A percentile compares a stretch with the other conserved stretches of the same genome.
Evolutionary conservation across 2,797 vertebrate species (phyloP).

Genomic region (Micropoecilia bifurca): DNA sequence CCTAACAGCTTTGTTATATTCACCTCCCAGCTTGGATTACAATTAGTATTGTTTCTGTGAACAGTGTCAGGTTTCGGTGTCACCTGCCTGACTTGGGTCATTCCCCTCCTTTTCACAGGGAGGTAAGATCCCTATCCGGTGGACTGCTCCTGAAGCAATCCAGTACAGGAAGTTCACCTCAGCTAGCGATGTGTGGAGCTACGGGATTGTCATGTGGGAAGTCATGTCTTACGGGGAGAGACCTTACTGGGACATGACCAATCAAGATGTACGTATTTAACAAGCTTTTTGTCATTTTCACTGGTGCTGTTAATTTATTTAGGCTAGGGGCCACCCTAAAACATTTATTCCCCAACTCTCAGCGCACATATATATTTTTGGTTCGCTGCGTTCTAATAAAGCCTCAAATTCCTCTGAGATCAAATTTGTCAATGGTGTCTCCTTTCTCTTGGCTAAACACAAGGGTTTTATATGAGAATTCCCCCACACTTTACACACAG

Average conservation of each 20-base stretch:
- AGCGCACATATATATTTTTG: conserved; percentile 12
- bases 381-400: conserved; percentile 54
- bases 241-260: conserved; percentile 88
- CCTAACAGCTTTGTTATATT: conserved; percentile 62
- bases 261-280: conserved; percentile 82
- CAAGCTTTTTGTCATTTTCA: not conserved
- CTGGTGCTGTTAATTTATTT: conserved; percentile 2
- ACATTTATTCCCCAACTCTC: conserved; percentile 16
- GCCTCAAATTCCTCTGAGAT: conserved; percentile 52
- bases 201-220: conserved; percentile 87
- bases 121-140: conserved; percentile 86
- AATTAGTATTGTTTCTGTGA: conserved; percentile 51
- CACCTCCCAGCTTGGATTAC: conserved; percentile 66
- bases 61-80: conserved; percentile 61
- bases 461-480: conserved; percentile 65
- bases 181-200: conserved; percentile 86
- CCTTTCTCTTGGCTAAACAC: conserved; percentile 65
- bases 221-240: conserved; percentile 87
- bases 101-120: conserved; percentile 76
- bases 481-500: conserved; percentile 60
- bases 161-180: conserved; percentile 88
- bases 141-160: conserved; percentile 86
- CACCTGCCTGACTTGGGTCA: conserved; percentile 44
- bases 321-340: conserved; percentile 2
- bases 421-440: conserved; percentile 52